Evolutionary conservation across 2,797 vertebrate species (phyloP).

Genomic region (Silurus aristotelis): DNA sequence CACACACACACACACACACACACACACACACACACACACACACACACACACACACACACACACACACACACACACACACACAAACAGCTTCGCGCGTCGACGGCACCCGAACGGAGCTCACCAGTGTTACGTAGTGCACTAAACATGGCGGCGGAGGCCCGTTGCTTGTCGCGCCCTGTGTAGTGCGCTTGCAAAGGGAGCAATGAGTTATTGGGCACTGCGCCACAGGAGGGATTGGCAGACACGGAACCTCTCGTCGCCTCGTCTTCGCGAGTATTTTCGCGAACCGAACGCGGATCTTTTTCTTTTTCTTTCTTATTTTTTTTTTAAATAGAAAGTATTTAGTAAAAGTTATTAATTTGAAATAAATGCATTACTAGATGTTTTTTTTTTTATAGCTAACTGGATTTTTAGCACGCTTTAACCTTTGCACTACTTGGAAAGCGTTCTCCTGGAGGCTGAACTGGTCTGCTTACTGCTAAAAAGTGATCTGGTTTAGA

Average conservation of each 20-base stretch:
- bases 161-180: not conserved
- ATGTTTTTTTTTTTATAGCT: no score
- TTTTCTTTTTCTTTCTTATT: no score
- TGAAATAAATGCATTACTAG: no score
- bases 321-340: not conserved
- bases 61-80: no score
- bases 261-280: not conserved
- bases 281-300: not conserved
- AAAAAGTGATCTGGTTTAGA: not conserved
- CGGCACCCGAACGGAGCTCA: no score
- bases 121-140: not conserved
- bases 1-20: no score
- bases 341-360: not conserved
- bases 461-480: not conserved
- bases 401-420: not conserved
- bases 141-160: not conserved
- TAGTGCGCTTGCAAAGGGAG: slow-evolving; percentile 12
- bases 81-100: no score
- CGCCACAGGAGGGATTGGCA: not conserved
- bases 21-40: no score
- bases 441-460: slow-evolving; percentile 2
- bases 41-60: no score
- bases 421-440: slow-evolving; percentile 30
- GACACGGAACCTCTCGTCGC: no score
- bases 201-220: not conserved